Evolutionary conservation across 1,140 invertebrate species (phyloP), one percentile per base, ranked within the genome.

Genomic region (Brachionus plicatilis): DNA sequence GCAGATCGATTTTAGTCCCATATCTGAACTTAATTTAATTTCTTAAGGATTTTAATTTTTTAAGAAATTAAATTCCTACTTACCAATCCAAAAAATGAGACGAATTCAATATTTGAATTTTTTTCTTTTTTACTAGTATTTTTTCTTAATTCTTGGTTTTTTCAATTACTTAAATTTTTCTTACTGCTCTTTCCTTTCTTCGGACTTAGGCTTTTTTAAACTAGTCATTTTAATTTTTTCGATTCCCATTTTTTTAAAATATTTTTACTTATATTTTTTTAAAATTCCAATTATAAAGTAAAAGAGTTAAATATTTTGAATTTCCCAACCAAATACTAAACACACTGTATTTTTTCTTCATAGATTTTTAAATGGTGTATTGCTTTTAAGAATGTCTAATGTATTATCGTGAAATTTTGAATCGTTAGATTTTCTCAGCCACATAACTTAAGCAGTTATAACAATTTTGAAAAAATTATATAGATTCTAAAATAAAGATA

Each of bases 1-100:
- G 24, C 6, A 78, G 79, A 82, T 90, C 89, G 33, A 85, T 20
- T 37, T 85, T 84, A 45, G 86, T 85, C 1, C 88, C 86, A 85
- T 87, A 89, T 20, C 87, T 86, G 79, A 89, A 90, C 89, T 90
- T 27, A 37, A 68, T 11, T 68, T 1, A 17, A 17, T 37, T 53
- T 17, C 50, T n/a, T 1, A n/a, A n/a, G 5, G n/a, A 4, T 11
- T 17, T 65, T 68, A 68, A 20, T 29, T 29, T 27, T 68, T 68
- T 8, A 68, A n/a, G 24, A 24, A 37, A 27, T 27, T 68, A 2
- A 4, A 33, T 5, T 8, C 1, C 8, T 20, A 27, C 2, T 68
- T 68, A 68, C 65, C 65, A 68, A 27, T 68, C 27, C 27, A 11
- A 68, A 68, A 68, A 68, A 68, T 1, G 65, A 37, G 3, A 68